Percentiles rank a stretch among this genome's conserved stretches.
phyloP scores from a whole-genome alignment of 2,113 vertebrate genomes.

The Ictalurus punctatus region DNA sequence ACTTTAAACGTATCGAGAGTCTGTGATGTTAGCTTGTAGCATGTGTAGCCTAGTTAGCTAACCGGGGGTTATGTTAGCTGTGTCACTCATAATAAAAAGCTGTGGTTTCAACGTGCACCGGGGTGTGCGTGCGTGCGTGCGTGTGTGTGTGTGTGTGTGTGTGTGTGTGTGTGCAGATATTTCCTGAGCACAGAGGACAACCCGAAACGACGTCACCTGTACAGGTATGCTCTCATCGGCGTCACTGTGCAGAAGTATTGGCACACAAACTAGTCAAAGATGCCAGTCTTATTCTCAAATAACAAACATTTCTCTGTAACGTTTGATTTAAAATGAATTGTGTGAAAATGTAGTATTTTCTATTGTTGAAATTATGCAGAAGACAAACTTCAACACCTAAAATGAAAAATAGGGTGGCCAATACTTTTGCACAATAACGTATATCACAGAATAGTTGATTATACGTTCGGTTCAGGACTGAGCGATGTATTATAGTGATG shows the following conservation, averaged over 20 bases:
- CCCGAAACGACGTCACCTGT: slow-evolving; percentile 86
- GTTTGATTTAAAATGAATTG: too few species aligned
- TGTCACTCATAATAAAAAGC: neutral
- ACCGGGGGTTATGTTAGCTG: neutral
- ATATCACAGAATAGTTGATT: neutral
- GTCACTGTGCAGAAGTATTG: neutral
- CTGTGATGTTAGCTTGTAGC: neutral
- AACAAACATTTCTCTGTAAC: too few species aligned
- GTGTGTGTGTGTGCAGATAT: slow-evolving; percentile 74
- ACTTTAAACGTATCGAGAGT: neutral
- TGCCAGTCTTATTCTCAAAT: too few species aligned
- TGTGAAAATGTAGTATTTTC: too few species aligned
- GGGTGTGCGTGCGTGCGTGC: neutral
- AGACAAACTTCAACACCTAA: too few species aligned
- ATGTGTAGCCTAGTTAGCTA: neutral
- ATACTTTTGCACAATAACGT: neutral
- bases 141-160: neutral
- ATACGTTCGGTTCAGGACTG: too few species aligned
- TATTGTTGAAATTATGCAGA: too few species aligned
- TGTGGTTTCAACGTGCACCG: neutral
- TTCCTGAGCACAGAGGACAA: slow-evolving; percentile 95
- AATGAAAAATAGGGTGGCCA: neutral
- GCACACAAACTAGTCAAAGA: too few species aligned
- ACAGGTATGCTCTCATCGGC: slow-evolving; percentile 76
- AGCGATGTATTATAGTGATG: too few species aligned